phyloP scores from a whole-genome alignment of 2,888 invertebrate genomes.

The Ariolimax columbianus region DNA sequence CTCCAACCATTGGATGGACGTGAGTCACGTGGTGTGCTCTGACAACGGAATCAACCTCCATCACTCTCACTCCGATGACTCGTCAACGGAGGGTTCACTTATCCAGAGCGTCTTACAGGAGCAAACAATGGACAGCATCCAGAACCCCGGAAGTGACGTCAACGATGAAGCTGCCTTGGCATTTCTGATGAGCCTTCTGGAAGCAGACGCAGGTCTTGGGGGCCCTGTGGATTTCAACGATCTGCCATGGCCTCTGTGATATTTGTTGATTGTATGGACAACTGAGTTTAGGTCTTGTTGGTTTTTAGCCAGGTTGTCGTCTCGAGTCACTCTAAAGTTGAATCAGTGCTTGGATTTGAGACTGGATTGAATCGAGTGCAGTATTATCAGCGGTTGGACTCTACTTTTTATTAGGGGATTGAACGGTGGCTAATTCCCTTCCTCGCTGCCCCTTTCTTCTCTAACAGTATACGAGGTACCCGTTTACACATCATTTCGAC shows the following conservation, averaged over 20 bases:
- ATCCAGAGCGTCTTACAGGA: constrained; percentile 69
- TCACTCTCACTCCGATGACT: constrained; percentile 51
- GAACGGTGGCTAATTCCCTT: no score
- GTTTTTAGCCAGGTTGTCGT: no score
- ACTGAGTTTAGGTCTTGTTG: neutral
- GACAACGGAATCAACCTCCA: constrained; percentile 50
- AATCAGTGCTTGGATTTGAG: no score
- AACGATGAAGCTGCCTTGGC: constrained; percentile 93
- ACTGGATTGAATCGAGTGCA: no score
- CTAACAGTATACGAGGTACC: no score
- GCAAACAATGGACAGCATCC: constrained; percentile 65
- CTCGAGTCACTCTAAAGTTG: no score
- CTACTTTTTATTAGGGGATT: no score
- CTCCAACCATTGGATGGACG: constrained; percentile 41
- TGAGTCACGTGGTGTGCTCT: constrained; percentile 44
- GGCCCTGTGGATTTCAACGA: constrained; percentile 92
- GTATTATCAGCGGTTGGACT: no score
- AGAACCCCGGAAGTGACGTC: constrained; percentile 63
- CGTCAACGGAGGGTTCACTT: constrained; percentile 54
- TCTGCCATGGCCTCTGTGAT: constrained; percentile 88
- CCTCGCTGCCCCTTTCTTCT: no score
- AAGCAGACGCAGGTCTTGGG: constrained; percentile 92
- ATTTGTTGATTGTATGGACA: neutral
- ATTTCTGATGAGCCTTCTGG: constrained; percentile 92
- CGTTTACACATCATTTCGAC: no score